Conservation (phyloP, 2,797 vertebrate species). For the Chromobotia macracanthus region DNA sequence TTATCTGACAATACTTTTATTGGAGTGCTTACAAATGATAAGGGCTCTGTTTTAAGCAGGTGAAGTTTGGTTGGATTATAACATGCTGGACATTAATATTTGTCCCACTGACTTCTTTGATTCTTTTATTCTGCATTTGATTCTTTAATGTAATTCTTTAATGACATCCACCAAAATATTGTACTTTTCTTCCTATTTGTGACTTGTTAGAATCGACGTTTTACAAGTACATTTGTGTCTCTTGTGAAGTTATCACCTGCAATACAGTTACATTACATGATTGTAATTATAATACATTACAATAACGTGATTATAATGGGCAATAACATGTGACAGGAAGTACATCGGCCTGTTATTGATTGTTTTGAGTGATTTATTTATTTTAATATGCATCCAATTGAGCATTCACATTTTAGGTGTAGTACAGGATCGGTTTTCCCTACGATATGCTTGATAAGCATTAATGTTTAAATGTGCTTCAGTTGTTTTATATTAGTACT, state of each 20-base stretch:
- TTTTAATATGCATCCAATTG: neutral
- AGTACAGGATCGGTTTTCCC: neutral
- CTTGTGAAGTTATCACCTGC: neutral
- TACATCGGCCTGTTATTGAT: neutral
- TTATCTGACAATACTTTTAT: neutral
- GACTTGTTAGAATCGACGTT: neutral
- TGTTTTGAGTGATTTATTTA: neutral
- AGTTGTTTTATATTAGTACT: too few relatives aligned
- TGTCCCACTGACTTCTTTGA: neutral
- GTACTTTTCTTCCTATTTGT: neutral
- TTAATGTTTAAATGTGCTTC: too few relatives aligned
- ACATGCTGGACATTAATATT: neutral
- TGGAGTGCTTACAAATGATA: neutral
- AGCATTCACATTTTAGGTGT: neutral
- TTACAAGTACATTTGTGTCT: neutral
- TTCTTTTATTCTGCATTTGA: neutral
- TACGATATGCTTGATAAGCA: too few relatives aligned
- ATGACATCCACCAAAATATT: neutral
- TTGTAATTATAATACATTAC: too few relatives aligned
- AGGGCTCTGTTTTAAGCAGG: neutral
- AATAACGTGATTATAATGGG: slow-evolving; percentile 1
- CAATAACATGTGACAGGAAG: neutral
- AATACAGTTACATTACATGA: neutral
- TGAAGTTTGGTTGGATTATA: neutral
- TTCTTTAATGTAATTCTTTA: neutral